Evolutionary conservation across 1,140 invertebrate species (phyloP).

Genomic region (Lerema accius): DNA sequence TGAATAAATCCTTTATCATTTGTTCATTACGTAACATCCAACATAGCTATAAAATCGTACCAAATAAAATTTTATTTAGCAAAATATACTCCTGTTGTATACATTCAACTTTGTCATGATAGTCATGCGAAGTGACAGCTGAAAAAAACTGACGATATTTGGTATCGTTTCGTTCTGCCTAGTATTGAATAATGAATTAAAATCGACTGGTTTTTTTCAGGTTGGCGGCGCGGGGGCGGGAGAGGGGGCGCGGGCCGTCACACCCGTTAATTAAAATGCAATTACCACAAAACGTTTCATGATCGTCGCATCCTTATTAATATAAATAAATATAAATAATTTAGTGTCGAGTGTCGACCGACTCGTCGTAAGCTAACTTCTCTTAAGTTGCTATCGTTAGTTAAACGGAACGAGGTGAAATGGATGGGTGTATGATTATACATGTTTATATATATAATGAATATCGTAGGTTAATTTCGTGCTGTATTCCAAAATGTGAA

Average conservation of each 20-base stretch:
- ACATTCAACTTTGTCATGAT: too few relatives aligned
- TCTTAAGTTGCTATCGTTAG: slow-evolving; percentile 74
- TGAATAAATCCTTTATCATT: too few relatives aligned
- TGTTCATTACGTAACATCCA: too few relatives aligned
- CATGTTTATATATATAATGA: slow-evolving; percentile 81
- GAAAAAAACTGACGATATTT: too few relatives aligned
- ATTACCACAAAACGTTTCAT: slow-evolving; percentile 73
- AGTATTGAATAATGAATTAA: too few relatives aligned
- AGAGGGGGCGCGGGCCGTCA: slow-evolving; percentile 49
- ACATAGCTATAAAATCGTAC: too few relatives aligned
- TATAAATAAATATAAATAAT: slow-evolving; percentile 63
- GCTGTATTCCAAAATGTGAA: slow-evolving; percentile 58
- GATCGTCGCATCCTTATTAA: slow-evolving; percentile 67
- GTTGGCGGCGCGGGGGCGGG: slow-evolving; percentile 52
- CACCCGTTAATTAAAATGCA: slow-evolving; percentile 63
- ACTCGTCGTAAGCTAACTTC: slow-evolving; percentile 62
- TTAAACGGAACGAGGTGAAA: slow-evolving; percentile 59
- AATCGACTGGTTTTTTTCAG: too few relatives aligned
- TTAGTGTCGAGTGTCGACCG: slow-evolving; percentile 49
- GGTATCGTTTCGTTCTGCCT: too few relatives aligned
- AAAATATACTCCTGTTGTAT: too few relatives aligned
- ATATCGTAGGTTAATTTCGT: slow-evolving; percentile 79
- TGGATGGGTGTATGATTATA: slow-evolving; percentile 79
- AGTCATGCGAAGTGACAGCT: too few relatives aligned
- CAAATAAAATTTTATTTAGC: too few relatives aligned